A percentile compares a stretch with the other conserved stretches of the same genome.
phyloP scores from a whole-genome alignment of 2,113 vertebrate species.

The Tauraco erythrolophus region DNA sequence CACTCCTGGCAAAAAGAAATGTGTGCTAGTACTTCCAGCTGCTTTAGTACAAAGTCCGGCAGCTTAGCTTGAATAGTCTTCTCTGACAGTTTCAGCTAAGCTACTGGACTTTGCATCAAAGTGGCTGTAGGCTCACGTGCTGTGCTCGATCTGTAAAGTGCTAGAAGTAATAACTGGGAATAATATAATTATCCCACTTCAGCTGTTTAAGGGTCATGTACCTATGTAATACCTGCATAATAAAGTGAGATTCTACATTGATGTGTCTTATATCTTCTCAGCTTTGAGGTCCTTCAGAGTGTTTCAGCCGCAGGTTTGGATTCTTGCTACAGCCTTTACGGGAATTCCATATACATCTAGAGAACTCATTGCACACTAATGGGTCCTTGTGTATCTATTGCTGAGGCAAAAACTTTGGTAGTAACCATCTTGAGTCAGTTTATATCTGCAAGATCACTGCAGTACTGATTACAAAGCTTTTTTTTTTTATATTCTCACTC shows the following conservation, averaged over 20 bases:
- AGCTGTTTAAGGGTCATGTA: background rate
- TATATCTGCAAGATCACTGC: background rate
- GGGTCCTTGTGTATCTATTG: background rate
- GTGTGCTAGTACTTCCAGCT: background rate
- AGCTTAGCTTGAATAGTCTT: conserved; percentile 10
- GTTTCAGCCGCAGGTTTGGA: background rate
- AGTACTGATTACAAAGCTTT: background rate
- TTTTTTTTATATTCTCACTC: background rate
- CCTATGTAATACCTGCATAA: background rate
- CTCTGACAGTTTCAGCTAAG: conserved; percentile 15
- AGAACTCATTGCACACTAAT: background rate
- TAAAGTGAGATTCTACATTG: background rate
- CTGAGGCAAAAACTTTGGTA: background rate
- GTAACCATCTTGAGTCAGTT: background rate
- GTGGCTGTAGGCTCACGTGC: background rate
- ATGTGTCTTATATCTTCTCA: background rate
- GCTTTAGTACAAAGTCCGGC: conserved; percentile 34
- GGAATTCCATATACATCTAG: background rate
- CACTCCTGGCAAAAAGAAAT: background rate
- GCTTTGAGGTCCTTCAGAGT: background rate
- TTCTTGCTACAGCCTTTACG: background rate
- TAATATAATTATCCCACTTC: background rate
- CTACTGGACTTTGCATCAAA: conserved; percentile 38
- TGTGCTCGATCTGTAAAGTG: background rate
- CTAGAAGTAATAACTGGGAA: background rate